Conservation (phyloP, 2,113 vertebrate genomes). For the Alouatta palliata region DNA sequence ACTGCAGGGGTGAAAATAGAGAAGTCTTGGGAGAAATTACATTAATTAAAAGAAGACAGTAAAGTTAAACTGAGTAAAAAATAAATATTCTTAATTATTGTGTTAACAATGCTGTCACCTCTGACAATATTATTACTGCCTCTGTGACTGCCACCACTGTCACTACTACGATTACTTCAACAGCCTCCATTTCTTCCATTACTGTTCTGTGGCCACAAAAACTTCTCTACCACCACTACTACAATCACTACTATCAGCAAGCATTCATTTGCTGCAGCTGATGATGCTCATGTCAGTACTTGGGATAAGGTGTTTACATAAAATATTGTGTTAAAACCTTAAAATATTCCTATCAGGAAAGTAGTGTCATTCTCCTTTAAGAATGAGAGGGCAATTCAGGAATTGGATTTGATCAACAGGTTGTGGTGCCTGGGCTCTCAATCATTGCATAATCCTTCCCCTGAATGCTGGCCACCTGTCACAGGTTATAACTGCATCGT, state of each 20-base stretch:
- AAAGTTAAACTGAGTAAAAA: neutral
- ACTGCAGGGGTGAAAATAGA: neutral
- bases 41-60: neutral
- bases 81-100: neutral
- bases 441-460: neutral
- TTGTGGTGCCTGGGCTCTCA: neutral
- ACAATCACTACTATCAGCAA: neutral
- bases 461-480: fast-evolving
- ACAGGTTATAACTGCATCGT: fast-evolving
- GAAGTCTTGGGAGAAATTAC: neutral
- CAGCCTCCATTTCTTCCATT: neutral
- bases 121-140: neutral
- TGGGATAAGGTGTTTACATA: neutral
- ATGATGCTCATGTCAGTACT: neutral
- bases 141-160: neutral
- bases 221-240: too few species aligned
- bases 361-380: neutral
- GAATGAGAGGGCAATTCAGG: neutral
- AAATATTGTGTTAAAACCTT: neutral
- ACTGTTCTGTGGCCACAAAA: neutral
- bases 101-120: neutral
- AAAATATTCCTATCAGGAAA: neutral
- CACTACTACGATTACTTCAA: neutral
- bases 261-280: neutral
- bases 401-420: neutral